These are phyloP conservation scores for Metalampra italica DNA, from an alignment of 2,888 invertebrate genomes.

Conservation along the genomic window DNA sequence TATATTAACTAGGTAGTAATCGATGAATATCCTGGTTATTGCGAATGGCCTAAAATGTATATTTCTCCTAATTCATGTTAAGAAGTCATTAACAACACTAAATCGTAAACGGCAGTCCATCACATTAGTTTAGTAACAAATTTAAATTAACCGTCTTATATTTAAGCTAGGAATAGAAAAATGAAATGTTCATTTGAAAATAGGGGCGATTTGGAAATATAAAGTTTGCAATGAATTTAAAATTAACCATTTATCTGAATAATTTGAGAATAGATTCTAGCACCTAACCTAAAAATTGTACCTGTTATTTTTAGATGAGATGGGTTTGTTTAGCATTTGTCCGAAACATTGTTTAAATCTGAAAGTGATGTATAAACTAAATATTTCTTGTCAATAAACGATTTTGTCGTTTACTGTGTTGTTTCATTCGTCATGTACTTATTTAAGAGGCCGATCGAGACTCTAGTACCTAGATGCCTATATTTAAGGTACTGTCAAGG, in stretches of 20 bases:
- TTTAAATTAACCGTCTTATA: constrained; percentile 33
- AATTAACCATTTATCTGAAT: not conserved
- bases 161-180: constrained; percentile 19
- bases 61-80: constrained; percentile 23
- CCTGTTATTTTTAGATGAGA: constrained; percentile 6
- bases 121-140: constrained; percentile 44
- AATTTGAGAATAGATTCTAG: too few relatives aligned
- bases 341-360: constrained; percentile 15
- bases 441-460: not conserved
- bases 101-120: constrained; percentile 47
- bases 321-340: not conserved
- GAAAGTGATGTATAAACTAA: constrained; percentile 59
- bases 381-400: constrained; percentile 59
- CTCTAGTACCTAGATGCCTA: not conserved
- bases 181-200: not conserved
- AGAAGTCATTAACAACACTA: constrained; percentile 42
- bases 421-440: constrained; percentile 21
- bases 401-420: constrained; percentile 44
- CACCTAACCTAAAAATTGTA: constrained; percentile 1
- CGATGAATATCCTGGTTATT: not conserved
- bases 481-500: too few relatives aligned
- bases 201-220: not conserved
- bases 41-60: not conserved
- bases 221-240: not conserved
- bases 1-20: too few relatives aligned